Evolutionary conservation across 2,888 invertebrate genomes (phyloP).

Genomic region (Galeruca laticollis): DNA sequence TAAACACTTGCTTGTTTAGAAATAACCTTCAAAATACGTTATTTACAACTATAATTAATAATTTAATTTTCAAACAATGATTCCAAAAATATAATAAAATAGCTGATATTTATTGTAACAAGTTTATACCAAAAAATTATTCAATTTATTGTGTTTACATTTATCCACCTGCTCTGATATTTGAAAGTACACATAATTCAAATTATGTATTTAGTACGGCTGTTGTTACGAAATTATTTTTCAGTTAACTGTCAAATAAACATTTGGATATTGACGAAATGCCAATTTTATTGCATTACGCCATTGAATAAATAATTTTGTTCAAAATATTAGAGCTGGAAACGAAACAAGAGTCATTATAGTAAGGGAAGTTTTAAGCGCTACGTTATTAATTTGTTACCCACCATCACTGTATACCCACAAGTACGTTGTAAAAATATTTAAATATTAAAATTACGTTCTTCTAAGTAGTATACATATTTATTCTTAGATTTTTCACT

Average conservation of each 20-base stretch:
- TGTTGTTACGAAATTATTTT: background rate
- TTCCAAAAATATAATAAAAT: constrained; percentile 25
- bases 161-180: background rate
- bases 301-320: background rate
- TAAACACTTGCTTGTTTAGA: constrained; percentile 41
- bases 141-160: constrained; percentile 14
- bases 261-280: constrained; percentile 2
- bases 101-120: constrained; percentile 8
- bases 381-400: no score
- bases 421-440: no score
- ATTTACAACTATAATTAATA: constrained; percentile 42
- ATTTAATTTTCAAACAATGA: constrained; percentile 43
- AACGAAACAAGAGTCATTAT: background rate
- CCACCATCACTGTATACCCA: no score
- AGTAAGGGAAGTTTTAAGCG: no score
- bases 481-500: no score
- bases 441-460: no score
- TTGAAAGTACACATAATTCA: constrained; percentile 3
- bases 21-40: constrained; percentile 41
- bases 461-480: no score
- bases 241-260: background rate
- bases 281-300: background rate
- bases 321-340: background rate
- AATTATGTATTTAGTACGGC: background rate
- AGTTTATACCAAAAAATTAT: constrained; percentile 10